Conservation (phyloP, 2,797 vertebrate species). For the Odontamblyopus lacepedii region DNA sequence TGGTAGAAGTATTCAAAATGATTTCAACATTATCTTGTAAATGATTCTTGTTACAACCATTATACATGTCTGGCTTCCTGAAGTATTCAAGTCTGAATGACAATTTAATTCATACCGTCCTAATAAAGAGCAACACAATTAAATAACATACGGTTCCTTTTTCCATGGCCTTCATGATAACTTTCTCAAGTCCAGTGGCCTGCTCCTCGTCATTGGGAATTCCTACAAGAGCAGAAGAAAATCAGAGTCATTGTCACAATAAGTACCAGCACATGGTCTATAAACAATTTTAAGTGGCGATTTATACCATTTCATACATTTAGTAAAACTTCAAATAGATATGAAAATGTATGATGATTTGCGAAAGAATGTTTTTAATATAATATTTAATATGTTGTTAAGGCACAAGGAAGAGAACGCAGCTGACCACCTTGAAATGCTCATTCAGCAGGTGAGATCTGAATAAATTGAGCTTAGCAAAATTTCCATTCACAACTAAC, state of each 20-base stretch:
- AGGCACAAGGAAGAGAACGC: background rate
- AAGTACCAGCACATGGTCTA: background rate
- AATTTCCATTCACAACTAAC: background rate
- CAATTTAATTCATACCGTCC: background rate
- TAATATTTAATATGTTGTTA: background rate
- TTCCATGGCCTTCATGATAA: constrained; percentile 75
- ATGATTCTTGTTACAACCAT: background rate
- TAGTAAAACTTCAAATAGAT: background rate
- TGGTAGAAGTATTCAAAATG: background rate
- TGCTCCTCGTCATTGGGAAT: constrained; percentile 86
- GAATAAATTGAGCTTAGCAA: too few relatives aligned
- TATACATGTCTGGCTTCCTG: background rate
- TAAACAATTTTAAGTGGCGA: too few relatives aligned
- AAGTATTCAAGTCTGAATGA: background rate
- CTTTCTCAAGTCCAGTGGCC: constrained; percentile 85
- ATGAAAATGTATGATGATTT: background rate
- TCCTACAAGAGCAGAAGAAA: constrained; percentile 55
- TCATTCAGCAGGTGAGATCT: too few relatives aligned
- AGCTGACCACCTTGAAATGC: background rate
- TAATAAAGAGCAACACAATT: background rate
- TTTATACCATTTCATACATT: background rate
- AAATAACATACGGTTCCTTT: constrained; percentile 61
- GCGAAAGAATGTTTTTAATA: too few relatives aligned
- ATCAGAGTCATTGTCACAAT: background rate
- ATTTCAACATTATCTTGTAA: background rate